phyloP scores from a whole-genome alignment of 2,797 vertebrate genomes.

The Propithecus perrieri region DNA sequence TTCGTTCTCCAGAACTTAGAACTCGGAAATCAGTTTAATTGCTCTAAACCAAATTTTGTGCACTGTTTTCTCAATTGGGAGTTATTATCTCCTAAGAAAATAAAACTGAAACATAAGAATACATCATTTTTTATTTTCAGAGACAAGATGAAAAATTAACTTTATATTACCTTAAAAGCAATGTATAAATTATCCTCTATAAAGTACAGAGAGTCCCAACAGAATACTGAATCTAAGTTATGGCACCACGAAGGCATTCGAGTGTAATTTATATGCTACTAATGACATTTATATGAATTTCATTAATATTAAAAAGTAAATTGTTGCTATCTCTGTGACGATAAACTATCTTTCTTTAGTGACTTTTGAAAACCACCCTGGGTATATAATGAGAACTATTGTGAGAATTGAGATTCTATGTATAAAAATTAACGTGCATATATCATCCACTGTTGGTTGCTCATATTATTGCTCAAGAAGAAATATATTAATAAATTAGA shows the following conservation, averaged over 20 bases:
- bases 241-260: neutral
- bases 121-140: constrained; percentile 41
- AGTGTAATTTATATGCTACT: constrained; percentile 20
- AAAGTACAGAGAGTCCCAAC: neutral
- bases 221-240: constrained; percentile 6
- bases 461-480: neutral
- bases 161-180: constrained; percentile 3
- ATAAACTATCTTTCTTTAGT: constrained; percentile 43
- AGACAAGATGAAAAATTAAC: constrained; percentile 6
- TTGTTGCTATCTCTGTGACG: constrained; percentile 6
- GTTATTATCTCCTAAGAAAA: constrained; percentile 46
- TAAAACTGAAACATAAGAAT: constrained; percentile 34
- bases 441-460: neutral
- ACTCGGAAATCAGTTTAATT: constrained; percentile 45
- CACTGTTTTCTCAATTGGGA: neutral
- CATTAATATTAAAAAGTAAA: constrained; percentile 57
- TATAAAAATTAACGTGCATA: constrained; percentile 41
- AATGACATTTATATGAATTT: constrained; percentile 15
- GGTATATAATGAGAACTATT: neutral
- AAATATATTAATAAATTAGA: constrained; percentile 33
- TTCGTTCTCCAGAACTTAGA: constrained; percentile 7
- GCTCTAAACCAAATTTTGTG: neutral
- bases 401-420: neutral
- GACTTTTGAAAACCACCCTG: constrained; percentile 8
- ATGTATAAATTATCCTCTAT: neutral